Conservation (phyloP, 1,140 invertebrate genomes). For the Triops cancriformis region DNA sequence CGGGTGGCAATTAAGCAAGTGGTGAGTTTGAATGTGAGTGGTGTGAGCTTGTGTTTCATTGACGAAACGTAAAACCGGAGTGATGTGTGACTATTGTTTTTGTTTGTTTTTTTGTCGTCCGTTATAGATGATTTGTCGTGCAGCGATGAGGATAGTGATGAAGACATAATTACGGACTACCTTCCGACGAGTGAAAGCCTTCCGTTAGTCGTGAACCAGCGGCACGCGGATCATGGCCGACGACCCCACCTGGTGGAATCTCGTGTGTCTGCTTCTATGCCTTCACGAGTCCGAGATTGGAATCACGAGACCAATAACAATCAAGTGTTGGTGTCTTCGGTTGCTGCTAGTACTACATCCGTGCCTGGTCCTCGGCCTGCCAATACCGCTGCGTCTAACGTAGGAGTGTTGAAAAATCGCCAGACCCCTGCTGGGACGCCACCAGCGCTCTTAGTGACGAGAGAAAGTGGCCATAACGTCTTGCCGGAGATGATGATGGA, state of each 20-base stretch:
- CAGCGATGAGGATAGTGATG: slow-evolving; percentile 54
- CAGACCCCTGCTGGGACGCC: slow-evolving; percentile 32
- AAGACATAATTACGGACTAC: slow-evolving; percentile 59
- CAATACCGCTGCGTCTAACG: slow-evolving; percentile 35
- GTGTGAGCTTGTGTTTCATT: neutral
- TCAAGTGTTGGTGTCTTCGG: neutral
- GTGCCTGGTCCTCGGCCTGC: slow-evolving; percentile 30
- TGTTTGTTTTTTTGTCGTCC: slow-evolving; percentile 20
- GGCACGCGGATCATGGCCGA: neutral
- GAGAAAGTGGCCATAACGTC: slow-evolving; percentile 3
- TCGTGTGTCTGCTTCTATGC: neutral
- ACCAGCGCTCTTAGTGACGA: slow-evolving; percentile 28
- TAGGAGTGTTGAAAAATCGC: slow-evolving; percentile 35
- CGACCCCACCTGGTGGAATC: neutral
- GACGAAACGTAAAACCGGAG: neutral
- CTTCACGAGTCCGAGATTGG: neutral
- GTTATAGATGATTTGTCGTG: slow-evolving; percentile 43
- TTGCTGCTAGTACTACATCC: neutral
- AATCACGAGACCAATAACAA: slow-evolving; percentile 17
- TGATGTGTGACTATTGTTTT: neutral
- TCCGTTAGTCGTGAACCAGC: slow-evolving; percentile 12
- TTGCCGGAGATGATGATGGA: slow-evolving; percentile 2
- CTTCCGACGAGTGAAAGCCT: slow-evolving; percentile 33
- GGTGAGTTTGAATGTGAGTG: no score
- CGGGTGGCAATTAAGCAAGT: neutral